Conservation (phyloP, 2,113 vertebrate species). For the Pelvicachromis taeniatus region DNA sequence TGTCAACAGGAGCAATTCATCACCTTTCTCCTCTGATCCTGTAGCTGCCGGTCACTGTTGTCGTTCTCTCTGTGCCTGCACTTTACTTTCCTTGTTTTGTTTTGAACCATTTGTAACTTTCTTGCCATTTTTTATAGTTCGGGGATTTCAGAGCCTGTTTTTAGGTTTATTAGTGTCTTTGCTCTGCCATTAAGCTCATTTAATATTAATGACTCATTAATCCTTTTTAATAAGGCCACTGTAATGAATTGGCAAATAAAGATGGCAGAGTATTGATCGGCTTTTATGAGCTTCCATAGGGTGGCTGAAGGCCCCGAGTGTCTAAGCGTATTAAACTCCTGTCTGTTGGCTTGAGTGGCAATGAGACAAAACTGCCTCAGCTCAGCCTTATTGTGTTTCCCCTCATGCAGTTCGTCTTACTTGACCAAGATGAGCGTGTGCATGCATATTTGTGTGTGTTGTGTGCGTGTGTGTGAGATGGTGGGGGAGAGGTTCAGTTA, state of each 20-base stretch:
- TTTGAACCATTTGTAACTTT: slow-evolving; percentile 1
- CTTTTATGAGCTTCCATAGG: slow-evolving; percentile 61
- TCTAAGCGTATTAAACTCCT: slow-evolving; percentile 55
- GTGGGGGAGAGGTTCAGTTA: slow-evolving; percentile 21
- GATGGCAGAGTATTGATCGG: slow-evolving; percentile 66
- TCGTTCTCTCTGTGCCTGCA: not conserved
- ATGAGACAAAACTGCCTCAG: slow-evolving; percentile 27
- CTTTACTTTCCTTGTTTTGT: not conserved
- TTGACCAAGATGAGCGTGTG: slow-evolving; percentile 35
- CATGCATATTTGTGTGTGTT: not conserved
- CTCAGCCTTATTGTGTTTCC: slow-evolving; percentile 57
- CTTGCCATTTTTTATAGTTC: slow-evolving; percentile 33
- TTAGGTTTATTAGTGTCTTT: slow-evolving; percentile 52
- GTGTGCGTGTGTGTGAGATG: not conserved
- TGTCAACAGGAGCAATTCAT: slow-evolving; percentile 13
- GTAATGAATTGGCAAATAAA: slow-evolving; percentile 74
- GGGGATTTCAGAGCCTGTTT: slow-evolving; percentile 24
- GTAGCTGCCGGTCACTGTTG: not conserved
- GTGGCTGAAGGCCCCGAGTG: slow-evolving; percentile 34
- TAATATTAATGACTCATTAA: slow-evolving; percentile 67
- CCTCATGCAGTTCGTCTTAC: slow-evolving; percentile 51
- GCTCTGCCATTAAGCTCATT: slow-evolving; percentile 50
- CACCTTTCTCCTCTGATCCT: not conserved
- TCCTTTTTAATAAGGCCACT: slow-evolving; percentile 66
- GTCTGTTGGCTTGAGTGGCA: slow-evolving; percentile 40